Percentiles rank a stretch among this genome's conserved stretches.
Evolutionary conservation across 2,888 invertebrate species (phyloP).

Genomic region (Lasiommata megera): DNA sequence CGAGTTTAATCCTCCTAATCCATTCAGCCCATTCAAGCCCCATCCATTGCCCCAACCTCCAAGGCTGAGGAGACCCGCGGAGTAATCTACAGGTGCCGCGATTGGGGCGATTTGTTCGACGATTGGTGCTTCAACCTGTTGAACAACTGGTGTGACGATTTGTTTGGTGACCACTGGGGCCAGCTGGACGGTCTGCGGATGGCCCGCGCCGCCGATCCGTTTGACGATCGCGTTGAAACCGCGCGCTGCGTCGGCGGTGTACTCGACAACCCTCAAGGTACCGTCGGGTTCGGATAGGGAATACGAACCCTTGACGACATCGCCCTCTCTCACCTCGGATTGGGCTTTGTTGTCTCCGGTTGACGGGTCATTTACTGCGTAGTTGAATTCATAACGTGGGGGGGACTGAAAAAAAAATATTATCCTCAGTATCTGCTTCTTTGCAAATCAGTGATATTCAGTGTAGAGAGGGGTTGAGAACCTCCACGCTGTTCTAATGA

Average conservation of each 20-base stretch:
- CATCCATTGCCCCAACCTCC: conserved; percentile 11
- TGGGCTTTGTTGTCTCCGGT: conserved; percentile 76
- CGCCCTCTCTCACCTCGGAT: conserved; percentile 67
- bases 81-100: conserved; percentile 12
- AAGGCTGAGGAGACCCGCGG: not conserved
- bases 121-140: conserved; percentile 17
- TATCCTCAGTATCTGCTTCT: no score
- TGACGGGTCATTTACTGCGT: conserved; percentile 70
- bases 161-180: conserved; percentile 25
- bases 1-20: conserved; percentile 17
- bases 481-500: no score
- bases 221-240: conserved; percentile 76
- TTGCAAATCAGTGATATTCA: no score
- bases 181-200: conserved; percentile 47
- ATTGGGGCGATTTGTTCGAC: conserved; percentile 7
- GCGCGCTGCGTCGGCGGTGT: conserved; percentile 60
- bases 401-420: conserved; percentile 47
- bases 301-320: conserved; percentile 69
- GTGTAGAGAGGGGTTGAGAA: no score
- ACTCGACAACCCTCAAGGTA: conserved; percentile 67
- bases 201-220: conserved; percentile 59
- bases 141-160: conserved; percentile 23
- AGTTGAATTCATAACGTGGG: conserved; percentile 73
- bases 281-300: conserved; percentile 72
- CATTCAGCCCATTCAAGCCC: no score